Base-by-base conservation (phyloP, 2,888 invertebrate genomes). In the Muscina levida region DNA sequence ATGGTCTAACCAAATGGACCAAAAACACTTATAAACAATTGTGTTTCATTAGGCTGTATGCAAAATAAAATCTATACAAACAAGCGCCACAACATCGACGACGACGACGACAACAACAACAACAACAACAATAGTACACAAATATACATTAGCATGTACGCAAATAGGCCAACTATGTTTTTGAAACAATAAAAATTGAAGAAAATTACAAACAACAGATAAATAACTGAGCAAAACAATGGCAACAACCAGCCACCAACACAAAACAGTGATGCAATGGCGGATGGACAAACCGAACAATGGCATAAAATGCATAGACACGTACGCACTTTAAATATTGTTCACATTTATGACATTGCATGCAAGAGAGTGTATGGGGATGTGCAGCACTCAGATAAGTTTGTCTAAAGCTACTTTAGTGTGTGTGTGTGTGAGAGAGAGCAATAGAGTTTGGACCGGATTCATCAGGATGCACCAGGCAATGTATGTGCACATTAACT, bases 161-260 rank as follows among this genome's bases (percentile, higher is more conserved):
- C 11, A 37, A 17, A 51, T 51, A 10, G 51, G 17, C 19, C 37
- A 39, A 59, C 31, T 46, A 31, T 46, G 48, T 66, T 31, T 48
- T 66, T 66, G 31, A 17, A 66, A 66, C 19, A 48, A 67, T 51
- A 51, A 67, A 67, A 67, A 48, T 51, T 67, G 39, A 44, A 44
- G 48, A 72, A 62, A 42, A 39, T 6, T 53, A 39, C 53, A 53
- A 53, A 67, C 67, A 68, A 68, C 15, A 68, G 31, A 67, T 48
- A 67, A 53, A 68, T 53, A 44, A 51, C 22, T 24, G 22, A 56
- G n/a, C n/a, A n/a, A n/a, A n/a, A 67, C 67, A 67, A 53, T 39
- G 42, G 53, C 19, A 53, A 51, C 31, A 15, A 19, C 53, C 15
- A 26, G 24, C 37, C 8, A 8, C 44, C 42, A 65, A n/a, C 22